Percentiles rank a stretch among this genome's conserved stretches.
Conservation (phyloP, 2,797 vertebrate species). For the Chiroxiphia lanceolata region DNA sequence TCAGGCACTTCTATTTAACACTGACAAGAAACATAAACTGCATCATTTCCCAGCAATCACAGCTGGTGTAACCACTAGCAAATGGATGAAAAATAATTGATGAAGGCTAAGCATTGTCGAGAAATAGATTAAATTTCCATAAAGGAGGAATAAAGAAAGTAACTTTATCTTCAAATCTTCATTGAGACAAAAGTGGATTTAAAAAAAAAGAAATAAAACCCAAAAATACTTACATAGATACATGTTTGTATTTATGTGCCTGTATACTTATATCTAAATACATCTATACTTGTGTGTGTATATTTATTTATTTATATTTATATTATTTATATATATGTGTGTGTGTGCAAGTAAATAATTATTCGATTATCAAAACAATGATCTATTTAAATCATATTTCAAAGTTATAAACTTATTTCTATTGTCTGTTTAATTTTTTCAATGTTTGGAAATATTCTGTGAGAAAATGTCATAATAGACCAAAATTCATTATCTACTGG, state of each 20-base stretch:
- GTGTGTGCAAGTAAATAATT: not conserved
- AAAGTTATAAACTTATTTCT: not conserved
- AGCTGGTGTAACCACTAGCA: not conserved
- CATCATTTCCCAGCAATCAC: not conserved
- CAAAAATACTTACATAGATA: rapidly evolving
- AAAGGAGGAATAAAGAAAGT: not conserved
- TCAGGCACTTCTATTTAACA: not conserved
- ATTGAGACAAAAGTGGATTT: not conserved
- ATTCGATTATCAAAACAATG: not conserved
- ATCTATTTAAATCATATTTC: not conserved
- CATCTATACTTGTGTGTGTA: too few species aligned
- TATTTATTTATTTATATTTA: not conserved
- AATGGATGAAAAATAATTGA: not conserved
- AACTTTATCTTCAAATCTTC: not conserved
- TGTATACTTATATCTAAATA: not conserved
- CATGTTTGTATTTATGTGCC: not conserved
- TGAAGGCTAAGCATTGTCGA: not conserved
- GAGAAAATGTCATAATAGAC: not conserved
- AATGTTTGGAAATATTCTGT: not conserved
- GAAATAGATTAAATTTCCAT: not conserved
- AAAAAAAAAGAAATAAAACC: not conserved
- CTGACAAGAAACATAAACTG: not conserved
- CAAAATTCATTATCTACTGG: not conserved
- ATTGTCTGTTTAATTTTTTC: not conserved
- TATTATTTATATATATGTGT: too few species aligned